phyloP scores from a whole-genome alignment of 2,797 vertebrate species.

The Squalus acanthias region DNA sequence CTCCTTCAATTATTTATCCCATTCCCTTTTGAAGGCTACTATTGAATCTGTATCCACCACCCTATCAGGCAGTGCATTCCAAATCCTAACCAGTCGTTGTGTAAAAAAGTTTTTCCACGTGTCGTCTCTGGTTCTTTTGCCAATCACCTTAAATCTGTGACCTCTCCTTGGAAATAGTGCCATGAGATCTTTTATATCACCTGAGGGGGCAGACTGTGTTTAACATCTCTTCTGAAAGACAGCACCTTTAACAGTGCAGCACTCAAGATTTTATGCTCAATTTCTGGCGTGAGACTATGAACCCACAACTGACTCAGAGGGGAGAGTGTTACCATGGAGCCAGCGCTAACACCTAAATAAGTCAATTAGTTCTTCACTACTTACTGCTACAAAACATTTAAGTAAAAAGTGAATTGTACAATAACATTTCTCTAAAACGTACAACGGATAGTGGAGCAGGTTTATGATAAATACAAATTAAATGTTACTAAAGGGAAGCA shows the following conservation, averaged over 20 bases:
- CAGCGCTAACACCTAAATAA: not conserved
- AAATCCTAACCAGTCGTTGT: too few species aligned
- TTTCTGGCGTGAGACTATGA: not conserved
- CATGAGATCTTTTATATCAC: not conserved
- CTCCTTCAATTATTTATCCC: too few species aligned
- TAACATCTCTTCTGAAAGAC: not conserved
- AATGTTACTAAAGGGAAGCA: not conserved
- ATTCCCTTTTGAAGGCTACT: too few species aligned
- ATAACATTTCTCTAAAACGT: not conserved
- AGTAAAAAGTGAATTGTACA: not conserved
- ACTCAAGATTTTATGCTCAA: not conserved
- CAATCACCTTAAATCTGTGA: not conserved
- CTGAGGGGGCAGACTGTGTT: not conserved
- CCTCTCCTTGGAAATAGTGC: not conserved
- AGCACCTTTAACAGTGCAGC: not conserved
- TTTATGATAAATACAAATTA: conserved; percentile 2
- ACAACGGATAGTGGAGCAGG: too few species aligned
- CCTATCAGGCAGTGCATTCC: too few species aligned
- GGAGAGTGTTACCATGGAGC: not conserved
- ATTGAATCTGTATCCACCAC: too few species aligned
- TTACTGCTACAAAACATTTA: not conserved
- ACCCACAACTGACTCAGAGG: not conserved
- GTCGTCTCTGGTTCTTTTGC: too few species aligned
- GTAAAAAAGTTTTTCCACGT: too few species aligned
- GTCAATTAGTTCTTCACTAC: not conserved